Percentiles rank a stretch among this genome's conserved stretches.
phyloP scores from a whole-genome alignment of 2,113 vertebrate species.

The Thamnaconus septentrionalis region DNA sequence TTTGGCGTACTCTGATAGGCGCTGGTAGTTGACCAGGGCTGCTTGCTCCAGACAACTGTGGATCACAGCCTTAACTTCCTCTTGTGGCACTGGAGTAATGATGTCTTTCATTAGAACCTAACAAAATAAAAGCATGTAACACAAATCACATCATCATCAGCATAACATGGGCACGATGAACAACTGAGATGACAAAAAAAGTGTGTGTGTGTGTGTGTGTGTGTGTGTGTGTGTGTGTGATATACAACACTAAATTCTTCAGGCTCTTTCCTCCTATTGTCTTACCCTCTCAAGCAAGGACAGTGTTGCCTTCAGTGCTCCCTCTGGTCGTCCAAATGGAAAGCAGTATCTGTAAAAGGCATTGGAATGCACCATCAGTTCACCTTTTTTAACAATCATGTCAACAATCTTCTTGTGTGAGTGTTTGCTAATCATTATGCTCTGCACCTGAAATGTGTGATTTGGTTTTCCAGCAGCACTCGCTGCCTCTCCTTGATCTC shows the following conservation, averaged over 20 bases:
- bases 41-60: constrained; percentile 97
- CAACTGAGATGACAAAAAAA: neutral
- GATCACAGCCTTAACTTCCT: constrained; percentile 96
- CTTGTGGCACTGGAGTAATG: constrained; percentile 93
- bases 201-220: neutral
- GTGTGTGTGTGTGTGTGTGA: no score
- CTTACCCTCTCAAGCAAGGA: constrained; percentile 95
- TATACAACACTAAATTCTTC: no score
- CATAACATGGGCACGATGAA: neutral
- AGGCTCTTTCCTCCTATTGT: neutral
- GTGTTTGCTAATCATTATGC: neutral
- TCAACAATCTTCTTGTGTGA: neutral
- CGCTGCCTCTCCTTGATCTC: constrained; percentile 97
- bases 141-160: no score
- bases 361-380: neutral
- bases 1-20: constrained; percentile 98
- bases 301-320: constrained; percentile 94
- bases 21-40: constrained; percentile 95
- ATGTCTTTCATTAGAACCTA: constrained; percentile 99
- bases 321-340: constrained; percentile 97
- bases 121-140: constrained; percentile 26
- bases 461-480: constrained; percentile 96
- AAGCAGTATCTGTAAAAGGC: constrained; percentile 90
- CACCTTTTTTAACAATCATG: neutral
- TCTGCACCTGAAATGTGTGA: constrained; percentile 95